Conservation (phyloP, 2,888 invertebrate species). For the Euplagia quadripunctaria region DNA sequence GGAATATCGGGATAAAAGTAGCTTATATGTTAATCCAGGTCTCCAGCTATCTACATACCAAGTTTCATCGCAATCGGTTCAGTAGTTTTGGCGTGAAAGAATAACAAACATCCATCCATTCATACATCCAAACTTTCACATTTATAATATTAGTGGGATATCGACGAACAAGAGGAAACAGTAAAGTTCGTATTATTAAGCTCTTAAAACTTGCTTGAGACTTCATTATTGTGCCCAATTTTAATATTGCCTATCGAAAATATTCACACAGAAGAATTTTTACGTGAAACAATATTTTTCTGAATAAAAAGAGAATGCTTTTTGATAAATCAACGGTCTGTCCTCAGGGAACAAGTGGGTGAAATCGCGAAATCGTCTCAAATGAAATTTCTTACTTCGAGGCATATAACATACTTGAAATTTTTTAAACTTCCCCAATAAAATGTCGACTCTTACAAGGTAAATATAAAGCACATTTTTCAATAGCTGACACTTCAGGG, state of each 20-base stretch:
- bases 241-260: constrained; percentile 38
- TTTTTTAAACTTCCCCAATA: constrained; percentile 36
- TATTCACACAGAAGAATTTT: constrained; percentile 20
- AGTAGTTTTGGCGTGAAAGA: too few relatives aligned
- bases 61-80: too few relatives aligned
- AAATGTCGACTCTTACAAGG: constrained; percentile 33
- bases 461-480: constrained; percentile 40
- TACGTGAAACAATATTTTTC: constrained; percentile 46
- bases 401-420: constrained; percentile 71
- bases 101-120: too few relatives aligned
- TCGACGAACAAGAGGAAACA: not conserved
- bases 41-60: too few relatives aligned
- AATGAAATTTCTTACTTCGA: constrained; percentile 84
- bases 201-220: not conserved
- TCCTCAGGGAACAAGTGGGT: constrained; percentile 69
- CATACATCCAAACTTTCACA: too few relatives aligned
- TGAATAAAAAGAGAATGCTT: constrained; percentile 63
- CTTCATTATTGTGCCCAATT: constrained; percentile 11
- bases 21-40: too few relatives aligned
- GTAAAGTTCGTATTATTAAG: not conserved
- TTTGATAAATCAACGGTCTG: constrained; percentile 78
- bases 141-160: too few relatives aligned
- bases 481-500: constrained; percentile 20
- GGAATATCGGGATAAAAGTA: too few relatives aligned
- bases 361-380: constrained; percentile 83